Evolutionary conservation across 2,113 vertebrate species (phyloP), one percentile per base, ranked within the genome.

Genomic region (Epinephelus cyanopodus): DNA sequence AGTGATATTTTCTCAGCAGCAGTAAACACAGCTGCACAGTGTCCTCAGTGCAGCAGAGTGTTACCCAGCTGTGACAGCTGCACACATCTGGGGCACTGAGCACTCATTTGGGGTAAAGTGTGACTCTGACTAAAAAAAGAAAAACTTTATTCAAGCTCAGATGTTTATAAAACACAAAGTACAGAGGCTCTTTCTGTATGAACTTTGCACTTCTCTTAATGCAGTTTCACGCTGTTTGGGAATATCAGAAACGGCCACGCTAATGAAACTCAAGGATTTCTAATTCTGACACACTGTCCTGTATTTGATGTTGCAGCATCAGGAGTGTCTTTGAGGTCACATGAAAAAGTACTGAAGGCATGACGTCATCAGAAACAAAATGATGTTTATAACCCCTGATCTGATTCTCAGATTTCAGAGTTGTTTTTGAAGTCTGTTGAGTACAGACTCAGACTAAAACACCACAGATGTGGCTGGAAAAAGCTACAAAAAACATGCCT

Each of bases 11-110:
- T 39, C 61, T 73, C 67, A 64, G 3, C 42, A 79, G 54, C 69
- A 62, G 27, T 42, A 48, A 67, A 72, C 33, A 69, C 65, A 82
- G 83, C 74, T 88, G 62, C 5, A 50, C 6, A 19, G 29, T 6
- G 27, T 65, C 72, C 82, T 77, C 13, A 54, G 56, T 0, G 4
- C n/a, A 45, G 15, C 47, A 1, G 23, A 37, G 19, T 11, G 60
- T 71, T 68, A 25, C 19, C 53, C 74, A 85, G 82, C 79, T 72
- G 81, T 75, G 63, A 82, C 76, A 80, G 63, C 80, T 78, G 88
- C 60, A 69, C 61, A 76, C 78, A 79, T 87, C 74, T 83, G 76
- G 27, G 56, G n/a, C 12, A 45, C 0, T 27, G 23, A 47, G 12
- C 47, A 25, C 4, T 2, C 29, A 52, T n/a, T 7, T 33, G 25